phyloP scores from a whole-genome alignment of 2,113 vertebrate species.

The Prolemur simus region DNA sequence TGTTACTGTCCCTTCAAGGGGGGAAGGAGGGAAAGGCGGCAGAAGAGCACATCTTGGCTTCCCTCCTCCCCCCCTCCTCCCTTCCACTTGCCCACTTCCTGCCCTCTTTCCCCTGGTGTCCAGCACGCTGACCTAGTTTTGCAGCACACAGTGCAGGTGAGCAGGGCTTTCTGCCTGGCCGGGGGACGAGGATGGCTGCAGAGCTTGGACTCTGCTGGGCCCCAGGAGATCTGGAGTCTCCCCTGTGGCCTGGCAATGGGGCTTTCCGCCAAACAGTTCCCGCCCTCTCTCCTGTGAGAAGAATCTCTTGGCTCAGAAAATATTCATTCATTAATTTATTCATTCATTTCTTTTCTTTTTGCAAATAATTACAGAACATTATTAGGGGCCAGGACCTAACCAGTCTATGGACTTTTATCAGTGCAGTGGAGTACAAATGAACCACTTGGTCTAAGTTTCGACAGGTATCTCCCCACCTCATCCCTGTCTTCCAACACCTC shows the following conservation, averaged over 20 bases:
- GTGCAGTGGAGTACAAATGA: neutral
- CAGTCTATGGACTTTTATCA: neutral
- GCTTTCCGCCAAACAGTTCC: neutral
- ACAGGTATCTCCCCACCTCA: neutral
- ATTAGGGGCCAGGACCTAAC: neutral
- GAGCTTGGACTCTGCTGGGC: neutral
- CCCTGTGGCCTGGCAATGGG: neutral
- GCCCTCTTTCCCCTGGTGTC: neutral
- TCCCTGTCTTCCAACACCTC: neutral
- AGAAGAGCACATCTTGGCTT: neutral
- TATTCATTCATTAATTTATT: neutral
- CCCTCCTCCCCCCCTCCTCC: neutral
- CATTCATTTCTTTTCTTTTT: constrained; percentile 16
- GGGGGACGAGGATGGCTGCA: neutral
- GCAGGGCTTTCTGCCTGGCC: fast-evolving
- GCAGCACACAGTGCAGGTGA: fast-evolving
- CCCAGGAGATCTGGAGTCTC: neutral
- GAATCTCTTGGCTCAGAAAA: constrained; percentile 15
- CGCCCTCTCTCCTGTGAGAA: neutral
- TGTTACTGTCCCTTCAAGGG: neutral
- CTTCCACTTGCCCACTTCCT: fast-evolving
- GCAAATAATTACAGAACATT: neutral
- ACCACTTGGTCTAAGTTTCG: neutral
- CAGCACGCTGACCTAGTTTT: neutral
- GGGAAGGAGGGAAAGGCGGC: neutral